These are phyloP conservation scores for Cantharis nigra DNA, from an alignment of 2,888 invertebrate genomes.

Conservation along the genomic window DNA sequence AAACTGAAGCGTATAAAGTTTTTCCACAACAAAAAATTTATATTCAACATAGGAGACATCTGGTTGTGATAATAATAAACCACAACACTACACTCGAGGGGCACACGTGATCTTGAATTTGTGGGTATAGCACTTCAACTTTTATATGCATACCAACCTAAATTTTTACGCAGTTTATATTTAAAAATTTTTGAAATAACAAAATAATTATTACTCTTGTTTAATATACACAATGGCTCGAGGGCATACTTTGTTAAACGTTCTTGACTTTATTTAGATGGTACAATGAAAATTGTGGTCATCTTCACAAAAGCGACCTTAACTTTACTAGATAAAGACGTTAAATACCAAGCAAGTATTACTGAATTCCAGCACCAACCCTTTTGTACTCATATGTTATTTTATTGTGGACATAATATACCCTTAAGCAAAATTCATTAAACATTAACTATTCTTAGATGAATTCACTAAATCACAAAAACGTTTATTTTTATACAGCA, in stretches of 20 bases:
- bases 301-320: slow-evolving; percentile 35
- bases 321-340: slow-evolving; percentile 33
- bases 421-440: slow-evolving; percentile 26
- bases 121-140: slow-evolving; percentile 4
- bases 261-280: slow-evolving; percentile 17
- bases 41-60: slow-evolving; percentile 25
- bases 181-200: background rate
- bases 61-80: slow-evolving; percentile 26
- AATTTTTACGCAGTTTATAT: background rate
- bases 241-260: background rate
- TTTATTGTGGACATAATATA: slow-evolving; percentile 30
- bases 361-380: slow-evolving; percentile 42
- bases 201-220: background rate
- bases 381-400: slow-evolving; percentile 32
- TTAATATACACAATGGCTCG: background rate
- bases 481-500: background rate
- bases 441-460: background rate
- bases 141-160: background rate
- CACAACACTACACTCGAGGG: slow-evolving; percentile 12
- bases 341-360: slow-evolving; percentile 41
- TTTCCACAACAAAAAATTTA: slow-evolving; percentile 25
- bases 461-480: background rate
- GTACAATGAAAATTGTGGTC: slow-evolving; percentile 29
- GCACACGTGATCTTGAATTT: slow-evolving; percentile 12
- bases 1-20: slow-evolving; percentile 23